Percentiles rank a stretch among this genome's conserved stretches.
These are phyloP conservation scores for Yponomeuta cagnagella DNA, from an alignment of 2,888 invertebrate species.

Conservation along the genomic window DNA sequence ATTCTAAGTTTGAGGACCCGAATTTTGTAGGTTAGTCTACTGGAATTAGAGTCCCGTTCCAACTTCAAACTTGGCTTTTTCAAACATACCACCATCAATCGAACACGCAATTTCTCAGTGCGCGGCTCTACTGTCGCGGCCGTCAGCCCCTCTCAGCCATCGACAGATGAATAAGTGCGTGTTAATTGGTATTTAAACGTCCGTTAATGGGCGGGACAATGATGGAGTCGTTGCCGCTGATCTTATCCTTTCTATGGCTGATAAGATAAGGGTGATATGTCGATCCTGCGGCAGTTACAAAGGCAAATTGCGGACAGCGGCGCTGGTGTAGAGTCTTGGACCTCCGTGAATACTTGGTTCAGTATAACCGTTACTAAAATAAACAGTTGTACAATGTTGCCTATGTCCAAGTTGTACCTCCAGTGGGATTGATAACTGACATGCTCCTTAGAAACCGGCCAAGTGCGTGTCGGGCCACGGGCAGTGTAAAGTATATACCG, in stretches of 20 bases:
- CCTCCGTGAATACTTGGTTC: constrained; percentile 6
- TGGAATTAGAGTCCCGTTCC: neutral
- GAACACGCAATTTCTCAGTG: constrained; percentile 55
- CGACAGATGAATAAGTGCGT: constrained; percentile 72
- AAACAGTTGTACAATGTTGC: neutral
- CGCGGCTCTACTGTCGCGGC: constrained; percentile 39
- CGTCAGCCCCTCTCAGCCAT: constrained; percentile 29
- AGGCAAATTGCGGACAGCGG: constrained; percentile 61
- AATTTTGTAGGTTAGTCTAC: neutral
- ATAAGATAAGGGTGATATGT: constrained; percentile 41
- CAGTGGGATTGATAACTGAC: too few species aligned
- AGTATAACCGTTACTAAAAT: neutral
- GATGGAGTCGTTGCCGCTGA: constrained; percentile 61
- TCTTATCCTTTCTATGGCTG: constrained; percentile 62
- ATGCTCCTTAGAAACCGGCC: too few species aligned
- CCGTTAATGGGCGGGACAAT: constrained; percentile 72
- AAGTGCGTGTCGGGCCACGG: too few species aligned
- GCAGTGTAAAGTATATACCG: too few species aligned
- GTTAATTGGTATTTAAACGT: constrained; percentile 71
- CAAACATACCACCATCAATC: constrained; percentile 34
- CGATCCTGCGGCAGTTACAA: constrained; percentile 55
- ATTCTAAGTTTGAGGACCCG: too few species aligned
- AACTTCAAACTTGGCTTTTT: neutral
- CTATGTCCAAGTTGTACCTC: too few species aligned
- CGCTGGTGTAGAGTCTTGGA: constrained; percentile 18